Conservation (phyloP, 2,113 vertebrate species). For the Elgaria multicarinata region DNA sequence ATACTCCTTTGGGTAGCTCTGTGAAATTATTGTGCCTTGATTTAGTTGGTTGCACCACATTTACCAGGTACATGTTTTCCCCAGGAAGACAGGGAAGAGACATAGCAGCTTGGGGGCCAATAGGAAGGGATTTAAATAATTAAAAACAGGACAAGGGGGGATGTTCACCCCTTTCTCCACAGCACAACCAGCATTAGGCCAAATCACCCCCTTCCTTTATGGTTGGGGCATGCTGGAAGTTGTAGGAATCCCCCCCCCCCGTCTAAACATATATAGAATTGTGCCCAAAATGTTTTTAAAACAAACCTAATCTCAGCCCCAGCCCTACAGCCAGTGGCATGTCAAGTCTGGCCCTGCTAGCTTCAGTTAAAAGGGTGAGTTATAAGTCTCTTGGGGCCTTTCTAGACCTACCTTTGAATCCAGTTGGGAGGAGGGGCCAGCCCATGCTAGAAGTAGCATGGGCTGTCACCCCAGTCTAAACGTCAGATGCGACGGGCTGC, state of each 20-base stretch:
- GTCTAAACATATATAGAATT: too few species aligned
- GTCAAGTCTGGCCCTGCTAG: background rate
- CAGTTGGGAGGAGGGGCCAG: too few species aligned
- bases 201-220: background rate
- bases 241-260: too few species aligned
- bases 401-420: too few species aligned
- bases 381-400: background rate
- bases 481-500: too few species aligned
- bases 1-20: background rate
- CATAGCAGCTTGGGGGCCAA: background rate
- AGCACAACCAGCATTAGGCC: background rate
- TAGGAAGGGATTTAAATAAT: background rate
- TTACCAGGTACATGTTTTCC: background rate
- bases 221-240: too few species aligned
- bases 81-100: background rate
- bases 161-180: too few species aligned
- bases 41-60: background rate
- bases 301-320: background rate
- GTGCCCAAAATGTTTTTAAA: background rate
- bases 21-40: constrained; percentile 9
- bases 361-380: background rate
- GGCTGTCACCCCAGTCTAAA: too few species aligned
- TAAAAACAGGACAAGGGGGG: too few species aligned
- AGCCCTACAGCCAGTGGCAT: background rate
- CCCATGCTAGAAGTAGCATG: too few species aligned